phyloP scores from a whole-genome alignment of 2,797 vertebrate species.

The Etheostoma nigrum region DNA sequence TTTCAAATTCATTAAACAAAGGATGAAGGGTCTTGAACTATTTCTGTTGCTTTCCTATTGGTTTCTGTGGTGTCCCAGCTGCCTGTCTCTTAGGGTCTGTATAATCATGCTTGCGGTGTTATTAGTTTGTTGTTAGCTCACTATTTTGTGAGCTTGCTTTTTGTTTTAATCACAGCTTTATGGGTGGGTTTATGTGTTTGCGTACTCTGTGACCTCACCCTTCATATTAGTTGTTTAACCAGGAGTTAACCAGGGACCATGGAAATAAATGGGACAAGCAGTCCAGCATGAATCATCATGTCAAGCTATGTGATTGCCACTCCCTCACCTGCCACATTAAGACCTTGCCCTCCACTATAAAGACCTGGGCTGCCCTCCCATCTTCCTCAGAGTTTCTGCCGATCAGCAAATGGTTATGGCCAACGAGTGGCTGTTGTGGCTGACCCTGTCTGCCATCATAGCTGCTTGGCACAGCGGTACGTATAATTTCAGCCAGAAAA shows the following conservation, averaged over 20 bases:
- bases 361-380: conserved; percentile 42
- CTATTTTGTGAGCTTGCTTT: no score
- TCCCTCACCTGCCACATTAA: conserved; percentile 53
- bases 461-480: conserved; percentile 62
- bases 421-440: conserved; percentile 61
- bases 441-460: conserved; percentile 56
- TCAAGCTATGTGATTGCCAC: conserved; percentile 34
- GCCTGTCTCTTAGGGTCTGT: not conserved
- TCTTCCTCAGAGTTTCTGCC: conserved; percentile 50
- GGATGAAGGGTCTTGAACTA: not conserved
- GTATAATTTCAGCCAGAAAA: conserved; percentile 25
- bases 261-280: not conserved
- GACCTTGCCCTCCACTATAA: conserved; percentile 70
- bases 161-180: conserved; percentile 4
- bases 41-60: not conserved
- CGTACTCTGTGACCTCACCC: not conserved
- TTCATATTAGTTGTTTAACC: conserved; percentile 7
- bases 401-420: conserved; percentile 56
- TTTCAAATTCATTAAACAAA: not conserved
- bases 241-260: not conserved
- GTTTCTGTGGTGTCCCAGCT: not conserved
- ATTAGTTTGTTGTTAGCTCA: no score
- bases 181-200: not conserved
- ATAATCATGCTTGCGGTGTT: no score
- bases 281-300: conserved; percentile 25